Base-by-base conservation (phyloP, 2,888 invertebrate species). In the Diplolepis rosae region DNA sequence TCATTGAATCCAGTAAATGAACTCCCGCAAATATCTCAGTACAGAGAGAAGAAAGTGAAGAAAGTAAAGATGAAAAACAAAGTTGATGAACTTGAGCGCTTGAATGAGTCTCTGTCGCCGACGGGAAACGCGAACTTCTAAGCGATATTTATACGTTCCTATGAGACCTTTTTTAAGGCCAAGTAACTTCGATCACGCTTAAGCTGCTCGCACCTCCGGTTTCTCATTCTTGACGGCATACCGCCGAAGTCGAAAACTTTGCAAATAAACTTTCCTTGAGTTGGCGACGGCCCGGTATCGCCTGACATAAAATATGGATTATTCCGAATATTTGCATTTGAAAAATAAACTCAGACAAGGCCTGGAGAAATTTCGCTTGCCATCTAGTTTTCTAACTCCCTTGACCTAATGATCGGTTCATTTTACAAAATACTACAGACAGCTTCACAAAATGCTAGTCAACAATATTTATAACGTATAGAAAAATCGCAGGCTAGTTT, bases 241-340 rank as follows among this genome's bases (percentile, higher is more conserved):
- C 61, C 72, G 71, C 48, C 74, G 69, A 75, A 75, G 73, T 76
- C 79, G 78, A 74, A 81, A 85, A 85, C 80, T 86, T 84, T 79
- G 76, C 81, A 84, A 81, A 83, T 84, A 85, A 86, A 86, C 82
- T 85, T 86, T 78, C 80, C 74, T 73, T 80, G 76, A 79, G 79
- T 79, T 70, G 77, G 70, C 79, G 80, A 80, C 78, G 82, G 78
- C 80, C 75, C 75, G 81, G 82, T 83, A 84, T 85, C 84, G 82
- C 83, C 82, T 79, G 81, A 81, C 83, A 83, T 87, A 85, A 87
- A 87, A 86, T 87, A 87, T 87, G 87, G 85, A 87, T 87, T 87
- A 87, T 87, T 87, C 87, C 81, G 76, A 81, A 79, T 83, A 87
- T 87, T 87, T 87, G 85, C 87, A 87, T 87, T 85, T 73, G 83